Percentiles rank a stretch among this genome's conserved stretches.
Evolutionary conservation across 2,888 invertebrate species (phyloP).

Genomic region (Aspidiotus destructor): DNA sequence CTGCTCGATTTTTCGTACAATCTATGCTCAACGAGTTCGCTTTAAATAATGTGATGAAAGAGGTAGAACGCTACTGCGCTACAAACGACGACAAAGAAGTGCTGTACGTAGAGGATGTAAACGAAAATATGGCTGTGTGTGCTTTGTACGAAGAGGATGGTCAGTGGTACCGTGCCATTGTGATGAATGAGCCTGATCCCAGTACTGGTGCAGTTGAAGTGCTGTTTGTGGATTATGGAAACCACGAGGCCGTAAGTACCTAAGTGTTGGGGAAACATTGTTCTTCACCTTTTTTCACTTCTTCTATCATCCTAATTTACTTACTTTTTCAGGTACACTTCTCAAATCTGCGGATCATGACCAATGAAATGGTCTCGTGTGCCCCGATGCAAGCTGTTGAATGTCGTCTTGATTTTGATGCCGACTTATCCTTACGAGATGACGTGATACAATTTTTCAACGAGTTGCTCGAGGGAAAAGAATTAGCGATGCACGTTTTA

Average conservation of each 20-base stretch:
- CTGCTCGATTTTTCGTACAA: constrained; percentile 64
- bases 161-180: constrained; percentile 83
- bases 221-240: constrained; percentile 87
- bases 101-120: constrained; percentile 43
- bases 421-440: not conserved
- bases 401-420: constrained; percentile 57
- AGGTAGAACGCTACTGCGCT: constrained; percentile 53
- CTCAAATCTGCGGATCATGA: constrained; percentile 53
- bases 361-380: constrained; percentile 51
- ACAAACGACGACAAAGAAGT: constrained; percentile 43
- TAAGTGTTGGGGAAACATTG: constrained; percentile 14
- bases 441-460: constrained; percentile 6
- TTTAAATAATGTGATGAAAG: constrained; percentile 57
- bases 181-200: constrained; percentile 52
- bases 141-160: constrained; percentile 70
- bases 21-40: constrained; percentile 52
- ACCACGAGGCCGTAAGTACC: constrained; percentile 62
- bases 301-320: not conserved
- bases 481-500: constrained; percentile 50
- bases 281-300: not conserved
- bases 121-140: constrained; percentile 58
- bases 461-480: constrained; percentile 45
- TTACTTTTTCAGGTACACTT: constrained; percentile 40
- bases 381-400: constrained; percentile 65
- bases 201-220: constrained; percentile 43